A percentile compares a stretch with the other conserved stretches of the same genome.
Conservation (phyloP, 2,113 vertebrate genomes). For the Lepus europaeus region DNA sequence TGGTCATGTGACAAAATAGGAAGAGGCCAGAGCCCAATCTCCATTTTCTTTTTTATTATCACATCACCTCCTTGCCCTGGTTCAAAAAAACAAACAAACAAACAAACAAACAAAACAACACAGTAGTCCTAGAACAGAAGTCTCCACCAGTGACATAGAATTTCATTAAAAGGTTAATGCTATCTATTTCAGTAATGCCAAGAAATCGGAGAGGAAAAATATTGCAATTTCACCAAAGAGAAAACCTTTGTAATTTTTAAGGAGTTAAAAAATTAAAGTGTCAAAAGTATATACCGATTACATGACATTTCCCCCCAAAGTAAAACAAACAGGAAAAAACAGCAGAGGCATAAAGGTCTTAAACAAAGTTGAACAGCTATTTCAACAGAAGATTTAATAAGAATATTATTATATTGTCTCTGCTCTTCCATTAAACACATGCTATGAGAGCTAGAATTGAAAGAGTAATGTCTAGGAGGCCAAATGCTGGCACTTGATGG, state of each 20-base stretch:
- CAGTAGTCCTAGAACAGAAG: neutral
- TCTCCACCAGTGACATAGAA: neutral
- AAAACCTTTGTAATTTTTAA: slow-evolving; percentile 23
- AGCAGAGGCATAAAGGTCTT: neutral
- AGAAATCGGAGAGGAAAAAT: slow-evolving; percentile 7
- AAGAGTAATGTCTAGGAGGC: neutral
- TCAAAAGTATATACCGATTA: neutral
- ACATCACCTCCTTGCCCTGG: neutral
- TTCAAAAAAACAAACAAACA: too few species aligned
- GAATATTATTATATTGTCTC: neutral
- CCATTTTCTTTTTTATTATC: neutral
- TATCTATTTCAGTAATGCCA: slow-evolving; percentile 12
- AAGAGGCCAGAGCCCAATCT: neutral
- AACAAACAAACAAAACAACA: neutral
- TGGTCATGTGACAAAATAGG: neutral
- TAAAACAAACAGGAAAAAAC: neutral
- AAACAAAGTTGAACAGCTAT: neutral
- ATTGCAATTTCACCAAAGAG: neutral
- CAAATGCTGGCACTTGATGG: neutral
- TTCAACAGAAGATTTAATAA: neutral
- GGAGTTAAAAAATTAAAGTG: slow-evolving; percentile 41
- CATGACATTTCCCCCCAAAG: neutral
- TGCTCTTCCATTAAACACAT: neutral
- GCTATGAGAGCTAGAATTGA: neutral
- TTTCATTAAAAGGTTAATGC: neutral